A percentile compares a stretch with the other conserved stretches of the same genome.
phyloP scores from a whole-genome alignment of 2,113 vertebrate species.

The Prunella fulvescens region DNA sequence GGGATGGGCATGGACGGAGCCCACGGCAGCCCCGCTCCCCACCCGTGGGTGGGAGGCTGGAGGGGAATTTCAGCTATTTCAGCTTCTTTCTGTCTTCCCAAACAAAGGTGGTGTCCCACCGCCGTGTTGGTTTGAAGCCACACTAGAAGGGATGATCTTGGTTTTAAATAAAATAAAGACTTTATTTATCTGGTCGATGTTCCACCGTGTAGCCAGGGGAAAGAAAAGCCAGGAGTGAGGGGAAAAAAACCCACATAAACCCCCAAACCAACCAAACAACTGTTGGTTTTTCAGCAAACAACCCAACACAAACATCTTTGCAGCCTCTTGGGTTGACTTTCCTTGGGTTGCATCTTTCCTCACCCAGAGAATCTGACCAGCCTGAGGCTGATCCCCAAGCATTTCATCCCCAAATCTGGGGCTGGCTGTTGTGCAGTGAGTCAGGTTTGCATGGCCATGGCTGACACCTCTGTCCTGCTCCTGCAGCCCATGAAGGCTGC shows the following conservation, averaged over 20 bases:
- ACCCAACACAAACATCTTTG: background rate
- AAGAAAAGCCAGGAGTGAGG: background rate
- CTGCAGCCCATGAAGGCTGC: background rate
- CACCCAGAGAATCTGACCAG: background rate
- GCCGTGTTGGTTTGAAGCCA: background rate
- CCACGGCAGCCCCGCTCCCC: fast-evolving
- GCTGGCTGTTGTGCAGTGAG: background rate
- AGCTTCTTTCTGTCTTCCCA: background rate
- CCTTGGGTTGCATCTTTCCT: background rate
- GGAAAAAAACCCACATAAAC: too few relatives aligned
- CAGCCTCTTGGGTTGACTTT: fast-evolving
- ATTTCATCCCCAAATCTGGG: background rate
- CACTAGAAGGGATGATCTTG: background rate
- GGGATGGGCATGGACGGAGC: background rate
- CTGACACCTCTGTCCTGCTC: background rate
- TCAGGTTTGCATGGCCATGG: background rate
- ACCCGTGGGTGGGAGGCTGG: fast-evolving
- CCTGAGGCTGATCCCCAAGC: fast-evolving
- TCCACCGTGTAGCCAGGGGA: background rate
- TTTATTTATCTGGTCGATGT: background rate
- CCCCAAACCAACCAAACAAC: background rate
- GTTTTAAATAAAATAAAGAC: background rate
- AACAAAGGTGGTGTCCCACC: background rate
- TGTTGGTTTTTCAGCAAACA: background rate
- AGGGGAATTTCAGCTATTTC: background rate